Base-by-base conservation (phyloP, 1,140 invertebrate genomes). In the Psix sp. region DNA sequence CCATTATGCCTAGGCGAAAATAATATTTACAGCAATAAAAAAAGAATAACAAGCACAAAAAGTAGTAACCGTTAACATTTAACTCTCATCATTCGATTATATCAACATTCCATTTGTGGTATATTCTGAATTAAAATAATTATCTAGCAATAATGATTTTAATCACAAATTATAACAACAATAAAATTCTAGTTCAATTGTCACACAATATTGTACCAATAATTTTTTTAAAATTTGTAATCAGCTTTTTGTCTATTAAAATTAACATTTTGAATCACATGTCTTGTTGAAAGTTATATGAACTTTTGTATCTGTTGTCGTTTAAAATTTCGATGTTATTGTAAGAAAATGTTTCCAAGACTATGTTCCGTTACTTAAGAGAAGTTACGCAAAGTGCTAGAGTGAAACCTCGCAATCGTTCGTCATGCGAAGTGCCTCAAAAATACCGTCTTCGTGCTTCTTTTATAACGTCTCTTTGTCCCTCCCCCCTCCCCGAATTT, bases 371-470 rank as follows among this genome's bases (percentile, higher is more conserved):
- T 71, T 71, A 71, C 62, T 71, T 43, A 49, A 68, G 59, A 62
- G 33, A 76, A 71, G 66, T 71, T 62, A 63, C 48, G 62, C 67
- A 76, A 76, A 76, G 73, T 76, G 73, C 62, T 60, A 13, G 42
- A 60, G 60, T 57, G 73, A 71, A 71, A 71, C 62, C 33, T 60
- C 26, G 60, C 62, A 46, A 71, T 71, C 56, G 73, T 71, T 76
- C 73, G 66, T 76, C 73, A 76, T 76, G 66, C 62, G 66, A 71
- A 70, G 62, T 67, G 51, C 66, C 57, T 71, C 49, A 56, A 71
- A 71, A 76, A 67, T 76, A 75, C 38, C 66, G 60, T 75, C 66
- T 54, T 45, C 42, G 11, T 56, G 45, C 20, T 75, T 24, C 46
- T 66, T 68, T 59, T 63, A 60, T 20, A 45, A 63, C n/a, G 63